Evolutionary conservation across 2,888 invertebrate genomes (phyloP), one percentile per base, ranked within the genome.

Genomic region (Anagyrus pseudococci): DNA sequence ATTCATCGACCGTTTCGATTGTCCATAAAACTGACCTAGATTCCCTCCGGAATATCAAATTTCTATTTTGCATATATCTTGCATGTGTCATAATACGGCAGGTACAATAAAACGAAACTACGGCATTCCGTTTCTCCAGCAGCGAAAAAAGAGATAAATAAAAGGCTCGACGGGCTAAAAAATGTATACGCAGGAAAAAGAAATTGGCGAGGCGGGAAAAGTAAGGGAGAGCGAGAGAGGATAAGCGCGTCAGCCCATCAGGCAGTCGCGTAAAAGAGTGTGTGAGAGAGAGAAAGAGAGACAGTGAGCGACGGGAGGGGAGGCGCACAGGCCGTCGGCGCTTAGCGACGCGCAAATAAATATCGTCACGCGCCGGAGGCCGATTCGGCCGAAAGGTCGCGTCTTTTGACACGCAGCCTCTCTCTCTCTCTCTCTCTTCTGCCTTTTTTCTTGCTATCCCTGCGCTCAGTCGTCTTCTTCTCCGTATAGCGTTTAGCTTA

Each of bases 341-440:
- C 62, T 69, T 65, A 69, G 63, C 64, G 61, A 59, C 70, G 68
- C 66, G 70, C 69, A 70, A 72, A 72, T 71, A 71, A 72, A 72
- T 71, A 71, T 68, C 60, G 46, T 61, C 64, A 58, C 52, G 56
- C 57, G 50, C 40, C 43, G 29, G 49, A 52, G 53, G 40, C 26
- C 60, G 56, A 57, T 60, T 57, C 64, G 57, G 54, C 57, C 57
- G 58, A 58, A 64, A 61, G 56, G 60, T 58, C 64, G 64, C 64
- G 40, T 61, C 64, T 61, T 64, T 61, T 61, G 58, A 61, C 60
- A 41, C 64, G 50, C 22, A 56, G 50, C 47, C 41, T 4, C 29
- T 29, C n/a, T 63, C 49, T 59, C 64, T 52, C 63, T 55, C 55
- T 40, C 55, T 57, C 47, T 2, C 37, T 8, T n/a, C 23, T 46